Percentiles rank a stretch among this genome's conserved stretches.
These are phyloP conservation scores for Sturnus vulgaris DNA, from an alignment of 2,113 vertebrate genomes.

Conservation along the genomic window DNA sequence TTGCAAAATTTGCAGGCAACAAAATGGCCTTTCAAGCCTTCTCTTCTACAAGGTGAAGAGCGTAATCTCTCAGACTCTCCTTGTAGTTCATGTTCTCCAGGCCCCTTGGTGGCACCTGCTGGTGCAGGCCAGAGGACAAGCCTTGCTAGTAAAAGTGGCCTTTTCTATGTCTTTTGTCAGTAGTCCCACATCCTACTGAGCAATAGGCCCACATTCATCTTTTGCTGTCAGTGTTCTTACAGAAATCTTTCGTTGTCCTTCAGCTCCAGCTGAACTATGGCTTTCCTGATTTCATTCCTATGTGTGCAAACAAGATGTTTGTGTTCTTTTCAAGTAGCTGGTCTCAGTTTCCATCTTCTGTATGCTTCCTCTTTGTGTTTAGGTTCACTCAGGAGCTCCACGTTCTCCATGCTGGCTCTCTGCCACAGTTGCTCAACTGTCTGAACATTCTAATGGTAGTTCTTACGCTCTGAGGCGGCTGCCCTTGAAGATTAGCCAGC, in stretches of 20 bases:
- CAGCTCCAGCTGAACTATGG: background rate
- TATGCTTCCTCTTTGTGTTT: background rate
- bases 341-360: background rate
- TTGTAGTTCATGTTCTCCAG: background rate
- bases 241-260: background rate
- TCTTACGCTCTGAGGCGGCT: background rate
- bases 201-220: background rate
- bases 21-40: background rate
- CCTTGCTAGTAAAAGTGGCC: background rate
- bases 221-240: background rate
- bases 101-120: background rate
- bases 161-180: background rate
- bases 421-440: background rate
- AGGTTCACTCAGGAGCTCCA: background rate
- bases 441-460: background rate
- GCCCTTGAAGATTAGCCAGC: conserved; percentile 35
- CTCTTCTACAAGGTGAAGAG: background rate
- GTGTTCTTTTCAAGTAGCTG: background rate
- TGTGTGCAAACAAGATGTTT: background rate
- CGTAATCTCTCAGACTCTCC: background rate
- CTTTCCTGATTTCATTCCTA: background rate
- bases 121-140: background rate
- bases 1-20: background rate
- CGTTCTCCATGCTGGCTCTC: background rate
- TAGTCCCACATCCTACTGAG: background rate